Conservation (phyloP, 2,113 vertebrate genomes). For the Heterochromis multidens region DNA sequence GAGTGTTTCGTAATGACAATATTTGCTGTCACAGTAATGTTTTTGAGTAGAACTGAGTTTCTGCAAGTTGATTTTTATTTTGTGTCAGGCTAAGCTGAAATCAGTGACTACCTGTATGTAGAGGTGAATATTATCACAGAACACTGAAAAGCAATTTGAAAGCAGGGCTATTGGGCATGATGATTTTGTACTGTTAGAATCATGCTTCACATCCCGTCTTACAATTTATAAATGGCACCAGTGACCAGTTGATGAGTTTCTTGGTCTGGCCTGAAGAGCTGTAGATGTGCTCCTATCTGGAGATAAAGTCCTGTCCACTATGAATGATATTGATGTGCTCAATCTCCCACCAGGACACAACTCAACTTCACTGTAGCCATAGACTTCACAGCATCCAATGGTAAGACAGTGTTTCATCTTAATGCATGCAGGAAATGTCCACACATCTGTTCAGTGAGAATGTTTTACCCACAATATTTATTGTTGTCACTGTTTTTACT, state of each 20-base stretch:
- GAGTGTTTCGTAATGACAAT: too few species aligned
- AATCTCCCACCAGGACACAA: conserved; percentile 80
- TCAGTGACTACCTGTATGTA: neutral
- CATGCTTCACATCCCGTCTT: neutral
- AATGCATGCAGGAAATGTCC: neutral
- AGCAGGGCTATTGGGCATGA: neutral
- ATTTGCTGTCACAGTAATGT: too few species aligned
- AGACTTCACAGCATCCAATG: conserved; percentile 94
- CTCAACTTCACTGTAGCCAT: conserved; percentile 94
- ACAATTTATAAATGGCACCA: neutral
- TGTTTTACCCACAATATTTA: neutral
- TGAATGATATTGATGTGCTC: neutral
- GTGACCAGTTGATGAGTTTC: neutral
- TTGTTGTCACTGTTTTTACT: neutral
- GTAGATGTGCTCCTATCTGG: neutral
- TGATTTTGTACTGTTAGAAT: neutral
- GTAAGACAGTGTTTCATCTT: conserved; percentile 68
- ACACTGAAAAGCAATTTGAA: neutral
- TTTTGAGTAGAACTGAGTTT: too few species aligned
- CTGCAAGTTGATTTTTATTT: too few species aligned
- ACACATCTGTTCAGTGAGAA: neutral
- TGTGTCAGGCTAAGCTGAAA: neutral
- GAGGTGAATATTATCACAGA: neutral
- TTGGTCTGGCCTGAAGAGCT: neutral
- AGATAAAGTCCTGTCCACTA: neutral